Evolutionary conservation across 2,113 vertebrate genomes (phyloP), one percentile per base, ranked within the genome.

Genomic region (Gavia stellata): DNA sequence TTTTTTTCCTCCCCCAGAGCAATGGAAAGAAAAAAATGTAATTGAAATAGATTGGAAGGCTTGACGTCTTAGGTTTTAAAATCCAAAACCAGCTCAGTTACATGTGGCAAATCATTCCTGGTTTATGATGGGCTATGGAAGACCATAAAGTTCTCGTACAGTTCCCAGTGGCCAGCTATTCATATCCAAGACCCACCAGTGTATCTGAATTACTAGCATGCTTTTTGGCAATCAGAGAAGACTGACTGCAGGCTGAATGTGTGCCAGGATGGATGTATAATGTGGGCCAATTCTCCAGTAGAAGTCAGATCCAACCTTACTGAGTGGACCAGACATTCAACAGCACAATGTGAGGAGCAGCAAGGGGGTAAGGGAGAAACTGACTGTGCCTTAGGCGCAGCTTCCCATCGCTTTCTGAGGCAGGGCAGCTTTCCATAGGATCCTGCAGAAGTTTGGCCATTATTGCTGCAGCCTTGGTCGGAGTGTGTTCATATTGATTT

Each of bases 111-210:
- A 86, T 95, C 40, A 94, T 81, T 96, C 86, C 38, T 74, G 26
- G 55, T 94, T 96, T 93, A 81, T 94, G 80, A 91, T 71, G 75
- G 91, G 67, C 81, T 83, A 78, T 82, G 67, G 71, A 93, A 96
- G 83, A 96, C 85, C 85, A 77, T 88, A 73, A 94, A 88, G 74
- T 85, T 72, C 86, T 91, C 78, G 18, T 88, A 86, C 40, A 62
- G 78, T 66, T 96, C 96, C 86, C 87, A 59, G 59, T 94, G 89
- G 96, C 84, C 86, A 90, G 36, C 74, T 95, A 85, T 91, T 94
- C 89, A 59, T 70, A 82, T 80, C 89, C 88, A 92, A 96, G 88
- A 67, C 92, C 73, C 84, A 91, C 63, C 45, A 78, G 73, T 65
- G 18, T 58, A 94, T 95, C 70, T 92, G 94, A 92, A 88, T 86